These are phyloP conservation scores for Eurypyga helias DNA, from an alignment of 2,113 vertebrate genomes.

Conservation along the genomic window DNA sequence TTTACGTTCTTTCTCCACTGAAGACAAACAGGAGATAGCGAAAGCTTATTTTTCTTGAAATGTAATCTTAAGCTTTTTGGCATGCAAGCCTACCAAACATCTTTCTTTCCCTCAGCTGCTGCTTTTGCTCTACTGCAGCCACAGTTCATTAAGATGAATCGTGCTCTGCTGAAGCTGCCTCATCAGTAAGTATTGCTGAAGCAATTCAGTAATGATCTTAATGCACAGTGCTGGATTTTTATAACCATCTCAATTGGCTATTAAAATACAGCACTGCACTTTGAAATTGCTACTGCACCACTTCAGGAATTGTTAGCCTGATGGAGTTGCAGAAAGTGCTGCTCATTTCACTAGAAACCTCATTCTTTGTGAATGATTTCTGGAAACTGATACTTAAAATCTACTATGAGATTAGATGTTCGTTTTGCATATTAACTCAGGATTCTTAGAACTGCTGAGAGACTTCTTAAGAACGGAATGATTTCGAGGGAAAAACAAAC, in stretches of 20 bases:
- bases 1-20: neutral
- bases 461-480: neutral
- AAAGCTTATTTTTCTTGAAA: neutral
- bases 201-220: slow-evolving; percentile 65
- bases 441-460: neutral
- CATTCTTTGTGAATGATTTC: neutral
- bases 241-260: slow-evolving; percentile 47
- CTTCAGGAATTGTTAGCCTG: slow-evolving; percentile 25
- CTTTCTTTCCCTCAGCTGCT: neutral
- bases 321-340: neutral
- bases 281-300: slow-evolving; percentile 29
- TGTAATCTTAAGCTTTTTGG: neutral
- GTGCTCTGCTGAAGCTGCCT: slow-evolving; percentile 27
- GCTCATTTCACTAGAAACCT: neutral
- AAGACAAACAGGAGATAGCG: neutral
- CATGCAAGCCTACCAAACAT: neutral
- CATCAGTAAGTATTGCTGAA: slow-evolving; percentile 62
- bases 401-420: neutral
- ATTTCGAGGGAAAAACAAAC: neutral
- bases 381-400: neutral
- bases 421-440: neutral
- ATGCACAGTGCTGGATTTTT: slow-evolving; percentile 35
- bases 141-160: slow-evolving; percentile 47
- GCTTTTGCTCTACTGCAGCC: neutral
- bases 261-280: slow-evolving; percentile 57